Conservation (phyloP, 2,113 vertebrate genomes). For the Morphnarchus princeps region DNA sequence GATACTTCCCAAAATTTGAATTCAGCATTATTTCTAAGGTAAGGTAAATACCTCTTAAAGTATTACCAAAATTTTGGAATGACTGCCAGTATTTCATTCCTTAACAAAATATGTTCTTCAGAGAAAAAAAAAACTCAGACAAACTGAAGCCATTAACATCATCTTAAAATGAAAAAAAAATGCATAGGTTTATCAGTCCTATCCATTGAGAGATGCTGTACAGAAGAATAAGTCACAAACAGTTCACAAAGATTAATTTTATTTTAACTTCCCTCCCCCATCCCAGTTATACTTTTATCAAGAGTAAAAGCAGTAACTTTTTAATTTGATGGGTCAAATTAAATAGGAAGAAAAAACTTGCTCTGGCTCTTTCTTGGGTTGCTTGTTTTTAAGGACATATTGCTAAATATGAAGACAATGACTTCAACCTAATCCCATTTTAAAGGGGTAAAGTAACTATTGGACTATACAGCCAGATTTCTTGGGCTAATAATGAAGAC, state of each 20-base stretch:
- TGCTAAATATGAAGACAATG: neutral
- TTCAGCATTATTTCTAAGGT: neutral
- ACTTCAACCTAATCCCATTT: neutral
- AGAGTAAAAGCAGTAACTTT: neutral
- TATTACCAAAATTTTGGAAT: neutral
- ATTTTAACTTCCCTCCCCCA: neutral
- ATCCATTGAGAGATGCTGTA: neutral
- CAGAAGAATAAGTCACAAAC: neutral
- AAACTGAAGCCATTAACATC: neutral
- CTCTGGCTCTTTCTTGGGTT: neutral
- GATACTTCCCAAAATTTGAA: neutral
- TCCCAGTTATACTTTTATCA: neutral
- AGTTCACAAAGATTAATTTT: neutral
- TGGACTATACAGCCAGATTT: neutral
- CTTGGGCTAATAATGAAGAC: neutral
- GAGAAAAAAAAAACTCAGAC: neutral
- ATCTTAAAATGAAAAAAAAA: neutral
- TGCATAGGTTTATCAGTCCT: neutral
- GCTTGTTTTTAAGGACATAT: neutral
- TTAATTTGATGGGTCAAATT: neutral
- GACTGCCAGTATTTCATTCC: neutral
- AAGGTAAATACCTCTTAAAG: neutral
- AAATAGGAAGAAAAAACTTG: neutral
- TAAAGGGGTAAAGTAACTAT: neutral
- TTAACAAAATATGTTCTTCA: neutral